Conservation (phyloP, 37 sponge, comb jelly and placozoan genomes). For the Chondrosia reniformis region DNA sequence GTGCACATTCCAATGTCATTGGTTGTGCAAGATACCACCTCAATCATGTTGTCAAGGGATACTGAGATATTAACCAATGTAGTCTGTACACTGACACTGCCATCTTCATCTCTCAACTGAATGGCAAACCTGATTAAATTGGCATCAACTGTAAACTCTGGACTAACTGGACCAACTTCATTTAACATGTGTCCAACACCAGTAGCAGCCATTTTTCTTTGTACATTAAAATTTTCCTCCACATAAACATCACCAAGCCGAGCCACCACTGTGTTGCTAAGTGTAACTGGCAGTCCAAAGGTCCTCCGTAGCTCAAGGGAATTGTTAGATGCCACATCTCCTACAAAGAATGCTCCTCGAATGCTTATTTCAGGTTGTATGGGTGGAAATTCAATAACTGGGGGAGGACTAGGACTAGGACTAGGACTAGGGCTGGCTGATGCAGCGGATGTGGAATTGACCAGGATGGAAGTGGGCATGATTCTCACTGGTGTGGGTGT, state of each 20-base stretch:
- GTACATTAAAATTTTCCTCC: background rate
- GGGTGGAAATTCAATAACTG: no score
- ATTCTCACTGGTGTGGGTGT: background rate
- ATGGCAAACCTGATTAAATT: constrained; percentile 35
- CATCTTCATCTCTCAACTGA: constrained; percentile 53
- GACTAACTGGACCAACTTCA: constrained; percentile 13
- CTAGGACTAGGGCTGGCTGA: background rate
- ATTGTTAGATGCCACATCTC: background rate
- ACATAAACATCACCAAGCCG: background rate
- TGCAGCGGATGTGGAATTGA: background rate
- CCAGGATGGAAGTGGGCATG: background rate
- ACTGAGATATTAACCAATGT: constrained; percentile 10
- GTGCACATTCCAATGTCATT: constrained; percentile 40
- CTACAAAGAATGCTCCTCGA: background rate
- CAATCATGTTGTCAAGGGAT: background rate
- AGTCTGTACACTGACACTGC: constrained; percentile 22
- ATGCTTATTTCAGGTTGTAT: no score
- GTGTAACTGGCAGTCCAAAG: background rate
- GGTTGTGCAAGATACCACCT: constrained; percentile 16
- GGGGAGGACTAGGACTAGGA: no score
- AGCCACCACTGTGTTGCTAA: background rate
- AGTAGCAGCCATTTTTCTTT: background rate
- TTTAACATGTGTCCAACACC: background rate
- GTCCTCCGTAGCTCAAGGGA: background rate
- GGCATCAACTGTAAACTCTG: constrained; percentile 21